phyloP scores from a whole-genome alignment of 2,888 invertebrate genomes.

The Phortica magna region DNA sequence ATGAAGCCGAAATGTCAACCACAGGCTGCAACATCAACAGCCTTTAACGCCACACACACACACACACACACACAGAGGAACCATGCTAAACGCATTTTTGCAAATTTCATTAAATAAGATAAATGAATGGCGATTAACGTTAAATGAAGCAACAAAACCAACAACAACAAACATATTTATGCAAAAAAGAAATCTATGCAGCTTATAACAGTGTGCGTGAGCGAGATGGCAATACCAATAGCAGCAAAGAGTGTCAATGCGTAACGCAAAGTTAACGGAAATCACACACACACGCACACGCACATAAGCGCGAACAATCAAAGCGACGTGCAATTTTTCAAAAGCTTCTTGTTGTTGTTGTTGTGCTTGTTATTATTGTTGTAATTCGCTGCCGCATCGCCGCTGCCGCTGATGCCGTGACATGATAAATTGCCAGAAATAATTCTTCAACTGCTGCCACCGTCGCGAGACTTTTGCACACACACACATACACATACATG shows the following conservation, averaged over 20 bases:
- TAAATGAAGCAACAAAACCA: constrained; percentile 49
- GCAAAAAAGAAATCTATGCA: neutral
- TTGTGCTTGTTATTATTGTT: constrained; percentile 17
- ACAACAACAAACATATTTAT: constrained; percentile 42
- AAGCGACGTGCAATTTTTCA: constrained; percentile 48
- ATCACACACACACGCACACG: constrained; percentile 12
- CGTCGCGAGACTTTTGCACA: neutral
- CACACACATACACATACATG: neutral
- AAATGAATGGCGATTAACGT: constrained; percentile 74
- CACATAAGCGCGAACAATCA: constrained; percentile 46
- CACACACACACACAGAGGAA: constrained; percentile 32
- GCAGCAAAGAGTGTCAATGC: constrained; percentile 59
- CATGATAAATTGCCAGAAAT: constrained; percentile 74
- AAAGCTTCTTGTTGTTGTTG: neutral
- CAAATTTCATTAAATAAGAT: constrained; percentile 77
- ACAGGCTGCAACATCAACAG: neutral
- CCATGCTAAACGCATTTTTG: constrained; percentile 47
- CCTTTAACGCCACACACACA: constrained; percentile 2
- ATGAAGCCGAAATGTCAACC: constrained; percentile 33
- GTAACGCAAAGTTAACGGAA: too few relatives aligned
- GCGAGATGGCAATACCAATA: constrained; percentile 62
- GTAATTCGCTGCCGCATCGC: constrained; percentile 20
- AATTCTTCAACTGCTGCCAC: constrained; percentile 55
- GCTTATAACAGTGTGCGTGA: constrained; percentile 2
- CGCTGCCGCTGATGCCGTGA: constrained; percentile 41